Percentiles rank a stretch among this genome's conserved stretches.
Conservation (phyloP, 1,140 invertebrate species). For the Apolygus lucorum region DNA sequence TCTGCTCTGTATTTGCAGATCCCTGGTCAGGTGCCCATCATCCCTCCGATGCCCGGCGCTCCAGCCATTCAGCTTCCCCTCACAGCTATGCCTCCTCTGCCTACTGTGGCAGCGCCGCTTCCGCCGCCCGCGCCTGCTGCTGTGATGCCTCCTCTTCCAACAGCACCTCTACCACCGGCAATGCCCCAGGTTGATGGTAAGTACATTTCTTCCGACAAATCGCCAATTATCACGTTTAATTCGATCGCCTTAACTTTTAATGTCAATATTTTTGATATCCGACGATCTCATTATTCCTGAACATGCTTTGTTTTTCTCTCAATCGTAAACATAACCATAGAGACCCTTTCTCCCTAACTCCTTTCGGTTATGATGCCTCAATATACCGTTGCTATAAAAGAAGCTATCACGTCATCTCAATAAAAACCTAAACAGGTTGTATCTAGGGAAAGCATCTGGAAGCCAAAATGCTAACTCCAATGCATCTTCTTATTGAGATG, state of each 20-base stretch:
- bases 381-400: neutral
- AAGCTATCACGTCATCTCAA: too few relatives aligned
- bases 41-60: neutral
- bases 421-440: too few relatives aligned
- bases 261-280: neutral
- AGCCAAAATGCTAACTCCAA: too few relatives aligned
- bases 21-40: neutral
- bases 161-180: slow-evolving; percentile 7
- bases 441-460: too few relatives aligned
- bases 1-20: slow-evolving; percentile 21
- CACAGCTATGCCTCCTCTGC: slow-evolving; percentile 8
- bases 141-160: slow-evolving; percentile 20
- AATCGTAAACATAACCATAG: too few relatives aligned
- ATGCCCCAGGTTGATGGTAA: slow-evolving; percentile 14
- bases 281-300: neutral
- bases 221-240: neutral
- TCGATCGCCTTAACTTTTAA: neutral
- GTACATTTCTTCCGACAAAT: slow-evolving; percentile 3
- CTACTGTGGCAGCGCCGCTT: slow-evolving; percentile 8
- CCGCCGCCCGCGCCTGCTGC: slow-evolving; percentile 16
- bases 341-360: neutral
- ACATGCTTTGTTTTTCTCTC: too few relatives aligned
- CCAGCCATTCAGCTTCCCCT: neutral
- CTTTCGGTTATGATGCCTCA: neutral
- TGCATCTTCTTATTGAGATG: too few relatives aligned